These are phyloP conservation scores for Falco naumanni DNA, from an alignment of 2,797 vertebrate species.

Conservation along the genomic window DNA sequence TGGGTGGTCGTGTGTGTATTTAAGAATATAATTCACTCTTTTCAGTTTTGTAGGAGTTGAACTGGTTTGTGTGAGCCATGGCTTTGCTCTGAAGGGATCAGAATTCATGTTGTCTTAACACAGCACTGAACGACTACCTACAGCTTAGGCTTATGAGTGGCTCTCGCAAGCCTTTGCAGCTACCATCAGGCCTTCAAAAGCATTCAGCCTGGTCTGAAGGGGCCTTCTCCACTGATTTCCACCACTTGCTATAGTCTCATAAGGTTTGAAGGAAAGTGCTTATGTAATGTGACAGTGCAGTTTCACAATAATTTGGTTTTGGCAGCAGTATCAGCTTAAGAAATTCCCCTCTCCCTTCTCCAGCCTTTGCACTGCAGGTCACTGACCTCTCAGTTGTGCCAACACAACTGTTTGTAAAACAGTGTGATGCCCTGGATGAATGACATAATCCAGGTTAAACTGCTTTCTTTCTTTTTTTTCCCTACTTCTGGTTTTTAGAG, in stretches of 20 bases:
- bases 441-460: conserved; percentile 1
- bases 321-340: conserved; percentile 19
- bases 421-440: background rate
- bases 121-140: background rate
- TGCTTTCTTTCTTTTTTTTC: background rate
- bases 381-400: background rate
- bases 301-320: conserved; percentile 49
- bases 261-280: background rate
- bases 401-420: conserved; percentile 36
- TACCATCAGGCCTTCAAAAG: background rate
- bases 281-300: background rate
- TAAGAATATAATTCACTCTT: conserved; percentile 18
- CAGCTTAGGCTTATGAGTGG: background rate
- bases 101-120: background rate
- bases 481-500: background rate
- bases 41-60: background rate
- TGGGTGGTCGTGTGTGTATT: conserved; percentile 14
- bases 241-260: background rate
- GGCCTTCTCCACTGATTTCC: background rate
- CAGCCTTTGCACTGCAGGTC: background rate
- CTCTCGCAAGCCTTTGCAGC: background rate
- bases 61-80: background rate
- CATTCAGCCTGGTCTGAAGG: background rate
- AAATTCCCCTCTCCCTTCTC: conserved; percentile 18
- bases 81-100: background rate